Evolutionary conservation across 92 coral and sea anemone species (phyloP), one percentile per base, ranked within the genome.

Genomic region (Isaurus tuberculatus): DNA sequence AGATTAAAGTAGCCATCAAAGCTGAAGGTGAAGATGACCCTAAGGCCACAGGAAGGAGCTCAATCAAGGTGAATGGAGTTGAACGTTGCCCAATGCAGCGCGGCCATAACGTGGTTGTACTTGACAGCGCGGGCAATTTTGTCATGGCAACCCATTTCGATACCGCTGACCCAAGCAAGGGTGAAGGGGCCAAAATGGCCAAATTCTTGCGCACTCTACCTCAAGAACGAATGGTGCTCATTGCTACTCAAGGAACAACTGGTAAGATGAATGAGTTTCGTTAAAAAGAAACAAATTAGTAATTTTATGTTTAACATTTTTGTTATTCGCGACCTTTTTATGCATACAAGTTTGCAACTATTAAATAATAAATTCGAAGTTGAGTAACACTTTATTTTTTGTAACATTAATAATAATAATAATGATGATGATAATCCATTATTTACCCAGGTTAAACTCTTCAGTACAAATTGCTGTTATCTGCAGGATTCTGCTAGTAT

Each of bases 21-120:
- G 99, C 95, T 19, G 98, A 94, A 70, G 99, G 99, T 8, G 95
- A 94, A 36, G 99, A 97, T 42, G 99, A 97, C 60, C 98, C 99
- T 1, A 94, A 97, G 28, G 94, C 90, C 79, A 89, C 95, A 14
- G 99, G 98, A 71, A 87, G 95, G 67, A 90, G 94, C 48, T 94
- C 97, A 33, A 94, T 97, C 88, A 94, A 89, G 86, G 92, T 97
- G 46, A 97, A 97, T 83, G 99, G 99, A 0, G 88, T 97, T 2
- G 99, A 97, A 84, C 86, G 99, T 46, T 94, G 98, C 22, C 92
- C 98, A 4, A 87, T 89, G 92, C 91, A 84, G 75, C 94, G 99
- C n/a, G 99, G 99, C 19, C 99, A 97, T 73, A 97, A 94, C 31
- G 69, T 97, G 0, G 99, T 97, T 31, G 78, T 97, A 65, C 91